phyloP scores from a whole-genome alignment of 2,888 invertebrate genomes.

The Drosophila leonis region DNA sequence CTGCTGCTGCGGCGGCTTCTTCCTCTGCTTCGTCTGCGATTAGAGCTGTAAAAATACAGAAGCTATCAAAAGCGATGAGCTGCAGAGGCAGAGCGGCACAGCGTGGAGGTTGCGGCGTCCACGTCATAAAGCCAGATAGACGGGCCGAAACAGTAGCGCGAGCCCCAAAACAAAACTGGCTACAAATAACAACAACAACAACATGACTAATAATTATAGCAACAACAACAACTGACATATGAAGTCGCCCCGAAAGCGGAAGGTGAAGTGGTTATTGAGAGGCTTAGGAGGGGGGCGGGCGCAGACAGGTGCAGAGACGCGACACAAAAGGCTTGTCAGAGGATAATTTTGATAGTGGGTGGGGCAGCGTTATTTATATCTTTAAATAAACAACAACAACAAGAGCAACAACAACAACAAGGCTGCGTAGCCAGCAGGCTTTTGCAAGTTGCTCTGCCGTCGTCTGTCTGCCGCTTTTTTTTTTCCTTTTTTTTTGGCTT shows the following conservation, averaged over 20 bases:
- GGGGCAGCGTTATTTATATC: conserved; percentile 55
- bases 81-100: neutral
- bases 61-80: conserved; percentile 58
- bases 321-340: conserved; percentile 45
- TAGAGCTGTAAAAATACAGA: conserved; percentile 74
- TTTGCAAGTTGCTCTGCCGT: conserved; percentile 7
- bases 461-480: conserved; percentile 4
- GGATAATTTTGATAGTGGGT: conserved; percentile 49
- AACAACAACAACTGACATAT: conserved; percentile 25
- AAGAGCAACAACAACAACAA: neutral
- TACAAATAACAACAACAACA: conserved; percentile 43
- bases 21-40: conserved; percentile 33
- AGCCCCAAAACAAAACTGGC: conserved; percentile 38
- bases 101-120: no score
- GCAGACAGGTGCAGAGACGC: conserved; percentile 5
- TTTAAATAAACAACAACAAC: conserved; percentile 24
- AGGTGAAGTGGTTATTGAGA: conserved; percentile 6
- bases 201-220: neutral
- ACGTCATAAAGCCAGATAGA: conserved; percentile 24
- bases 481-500: neutral
- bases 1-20: conserved; percentile 15
- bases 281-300: neutral
- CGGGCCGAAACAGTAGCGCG: conserved; percentile 26
- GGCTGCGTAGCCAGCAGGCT: conserved; percentile 36
- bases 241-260: conserved; percentile 3